These are phyloP conservation scores for Crematogaster levior DNA, from an alignment of 2,888 invertebrate species.

Conservation along the genomic window DNA sequence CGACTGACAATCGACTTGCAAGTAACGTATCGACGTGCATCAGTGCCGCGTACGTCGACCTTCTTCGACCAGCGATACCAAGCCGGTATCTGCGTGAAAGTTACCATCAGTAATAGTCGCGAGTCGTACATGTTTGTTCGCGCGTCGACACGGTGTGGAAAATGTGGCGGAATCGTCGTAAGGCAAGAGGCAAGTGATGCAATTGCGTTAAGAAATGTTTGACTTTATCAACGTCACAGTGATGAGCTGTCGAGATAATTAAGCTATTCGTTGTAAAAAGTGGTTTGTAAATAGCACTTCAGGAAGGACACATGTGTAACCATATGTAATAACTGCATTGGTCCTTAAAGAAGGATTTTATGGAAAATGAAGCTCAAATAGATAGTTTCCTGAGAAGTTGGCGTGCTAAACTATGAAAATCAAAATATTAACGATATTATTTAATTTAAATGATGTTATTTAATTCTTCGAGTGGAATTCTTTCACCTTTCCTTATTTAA, in stretches of 20 bases:
- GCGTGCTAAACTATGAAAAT: background rate
- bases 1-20: background rate
- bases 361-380: background rate
- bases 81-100: slow-evolving; percentile 15
- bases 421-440: background rate
- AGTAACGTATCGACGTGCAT: background rate
- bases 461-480: background rate
- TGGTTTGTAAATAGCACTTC: background rate
- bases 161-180: slow-evolving; percentile 57
- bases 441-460: background rate
- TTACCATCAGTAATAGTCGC: slow-evolving; percentile 51
- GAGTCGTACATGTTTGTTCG: slow-evolving; percentile 22
- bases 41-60: background rate
- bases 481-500: background rate
- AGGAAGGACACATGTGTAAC: background rate
- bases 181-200: slow-evolving; percentile 31
- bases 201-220: background rate
- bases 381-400: background rate
- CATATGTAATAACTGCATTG: background rate
- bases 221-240: background rate
- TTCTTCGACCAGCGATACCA: slow-evolving; percentile 22
- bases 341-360: background rate
- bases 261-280: background rate
- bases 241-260: background rate
- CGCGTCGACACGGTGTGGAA: background rate